These are phyloP conservation scores for Carollia perspicillata DNA, from an alignment of 2,113 vertebrate species.

Conservation along the genomic window DNA sequence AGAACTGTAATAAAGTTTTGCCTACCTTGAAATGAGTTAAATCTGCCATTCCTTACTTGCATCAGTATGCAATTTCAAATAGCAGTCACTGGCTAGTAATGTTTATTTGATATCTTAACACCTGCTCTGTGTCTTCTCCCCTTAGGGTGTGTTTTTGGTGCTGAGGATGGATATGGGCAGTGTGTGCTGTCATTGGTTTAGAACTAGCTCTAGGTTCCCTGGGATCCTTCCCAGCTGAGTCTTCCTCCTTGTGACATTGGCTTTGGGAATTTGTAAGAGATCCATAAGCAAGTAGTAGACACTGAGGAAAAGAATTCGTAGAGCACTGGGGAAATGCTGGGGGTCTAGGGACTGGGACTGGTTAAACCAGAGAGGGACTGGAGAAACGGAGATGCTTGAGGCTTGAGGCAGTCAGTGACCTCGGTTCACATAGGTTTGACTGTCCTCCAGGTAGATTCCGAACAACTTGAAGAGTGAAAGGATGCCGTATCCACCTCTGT, in stretches of 20 bases:
- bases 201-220: not conserved
- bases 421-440: not conserved
- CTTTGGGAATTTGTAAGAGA: not conserved
- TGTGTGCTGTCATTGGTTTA: not conserved
- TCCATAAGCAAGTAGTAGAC: not conserved
- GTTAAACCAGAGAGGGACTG: not conserved
- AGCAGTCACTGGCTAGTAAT: not conserved
- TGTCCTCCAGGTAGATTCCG: not conserved
- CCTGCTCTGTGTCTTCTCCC: not conserved
- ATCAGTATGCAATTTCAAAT: not conserved
- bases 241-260: not conserved
- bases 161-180: not conserved
- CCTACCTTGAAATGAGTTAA: not conserved
- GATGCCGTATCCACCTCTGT: not conserved
- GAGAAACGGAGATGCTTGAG: not conserved
- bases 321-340: not conserved
- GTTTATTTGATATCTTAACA: not conserved
- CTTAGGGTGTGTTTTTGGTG: not conserved
- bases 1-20: not conserved
- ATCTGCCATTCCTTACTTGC: not conserved
- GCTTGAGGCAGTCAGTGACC: not conserved
- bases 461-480: not conserved
- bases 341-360: not conserved
- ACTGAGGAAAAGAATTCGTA: not conserved
- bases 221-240: not conserved